Conservation (phyloP, 2,113 vertebrate genomes). For the Salvelinus fontinalis region DNA sequence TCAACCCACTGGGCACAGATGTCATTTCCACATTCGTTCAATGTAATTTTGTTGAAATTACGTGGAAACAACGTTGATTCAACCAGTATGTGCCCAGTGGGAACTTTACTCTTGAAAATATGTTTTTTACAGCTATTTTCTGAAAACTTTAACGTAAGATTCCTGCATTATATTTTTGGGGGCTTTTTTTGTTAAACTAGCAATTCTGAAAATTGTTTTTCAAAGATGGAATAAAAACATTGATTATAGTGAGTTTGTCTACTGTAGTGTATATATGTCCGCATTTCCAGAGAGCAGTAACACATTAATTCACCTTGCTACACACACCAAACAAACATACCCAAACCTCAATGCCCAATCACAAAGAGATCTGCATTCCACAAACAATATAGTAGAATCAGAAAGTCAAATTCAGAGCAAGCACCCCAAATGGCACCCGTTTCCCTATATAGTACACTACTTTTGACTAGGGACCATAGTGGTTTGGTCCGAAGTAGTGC, state of each 20-base stretch:
- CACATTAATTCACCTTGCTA: not conserved
- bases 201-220: constrained; percentile 24
- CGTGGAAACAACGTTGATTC: no score
- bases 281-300: not conserved
- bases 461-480: no score
- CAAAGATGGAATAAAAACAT: constrained; percentile 29
- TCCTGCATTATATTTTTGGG: constrained; percentile 18
- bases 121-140: constrained; percentile 30
- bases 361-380: not conserved
- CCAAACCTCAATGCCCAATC: not conserved
- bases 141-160: constrained; percentile 31
- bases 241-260: constrained; percentile 8
- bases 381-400: not conserved
- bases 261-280: not conserved
- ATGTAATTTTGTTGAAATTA: no score
- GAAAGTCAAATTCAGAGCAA: not conserved
- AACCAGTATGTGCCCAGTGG: no score
- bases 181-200: constrained; percentile 24
- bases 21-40: no score
- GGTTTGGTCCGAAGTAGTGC: no score
- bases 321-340: not conserved
- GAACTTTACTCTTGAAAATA: constrained; percentile 20
- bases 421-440: no score
- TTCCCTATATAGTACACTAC: no score
- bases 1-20: no score